Evolutionary conservation across 2,888 invertebrate species (phyloP).

Genomic region (Ptilodon capucinus): DNA sequence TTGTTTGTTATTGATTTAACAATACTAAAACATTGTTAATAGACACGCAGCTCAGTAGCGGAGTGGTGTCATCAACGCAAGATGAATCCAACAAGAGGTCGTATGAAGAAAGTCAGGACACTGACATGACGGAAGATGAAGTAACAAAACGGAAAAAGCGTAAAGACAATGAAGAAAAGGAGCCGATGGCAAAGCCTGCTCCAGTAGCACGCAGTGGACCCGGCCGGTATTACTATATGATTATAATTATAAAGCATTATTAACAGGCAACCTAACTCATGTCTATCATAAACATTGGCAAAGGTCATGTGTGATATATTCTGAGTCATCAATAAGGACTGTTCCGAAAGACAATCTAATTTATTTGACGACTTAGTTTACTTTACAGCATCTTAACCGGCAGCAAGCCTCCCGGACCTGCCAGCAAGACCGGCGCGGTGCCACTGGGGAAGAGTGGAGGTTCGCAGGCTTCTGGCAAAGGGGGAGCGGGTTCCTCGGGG

Average conservation of each 20-base stretch:
- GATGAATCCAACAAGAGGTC: slow-evolving; percentile 61
- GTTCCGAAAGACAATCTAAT: not conserved
- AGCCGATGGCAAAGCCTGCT: slow-evolving; percentile 80
- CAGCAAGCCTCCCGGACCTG: slow-evolving; percentile 79
- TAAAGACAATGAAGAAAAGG: slow-evolving; percentile 86
- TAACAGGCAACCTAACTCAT: no score
- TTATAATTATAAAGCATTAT: not conserved
- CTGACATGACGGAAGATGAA: slow-evolving; percentile 84
- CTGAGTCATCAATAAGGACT: not conserved
- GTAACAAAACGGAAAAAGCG: slow-evolving; percentile 88
- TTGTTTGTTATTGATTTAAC: not conserved
- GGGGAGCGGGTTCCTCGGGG: slow-evolving; percentile 41
- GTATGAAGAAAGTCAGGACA: slow-evolving; percentile 79
- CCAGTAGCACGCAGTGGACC: slow-evolving; percentile 59
- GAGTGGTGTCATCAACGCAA: slow-evolving; percentile 68
- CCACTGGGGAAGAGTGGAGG: slow-evolving; percentile 60
- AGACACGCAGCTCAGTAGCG: slow-evolving; percentile 64
- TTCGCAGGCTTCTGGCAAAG: slow-evolving; percentile 48
- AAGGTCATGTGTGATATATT: no score
- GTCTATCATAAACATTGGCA: slow-evolving; percentile 2
- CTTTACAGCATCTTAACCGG: slow-evolving; percentile 62
- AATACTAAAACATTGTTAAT: not conserved
- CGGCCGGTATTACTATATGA: slow-evolving; percentile 52
- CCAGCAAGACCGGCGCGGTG: slow-evolving; percentile 76
- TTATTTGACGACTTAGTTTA: slow-evolving; percentile 7